A percentile compares a stretch with the other conserved stretches of the same genome.
Conservation (phyloP, 1,140 invertebrate species). For the Cydia fagiglandana region DNA sequence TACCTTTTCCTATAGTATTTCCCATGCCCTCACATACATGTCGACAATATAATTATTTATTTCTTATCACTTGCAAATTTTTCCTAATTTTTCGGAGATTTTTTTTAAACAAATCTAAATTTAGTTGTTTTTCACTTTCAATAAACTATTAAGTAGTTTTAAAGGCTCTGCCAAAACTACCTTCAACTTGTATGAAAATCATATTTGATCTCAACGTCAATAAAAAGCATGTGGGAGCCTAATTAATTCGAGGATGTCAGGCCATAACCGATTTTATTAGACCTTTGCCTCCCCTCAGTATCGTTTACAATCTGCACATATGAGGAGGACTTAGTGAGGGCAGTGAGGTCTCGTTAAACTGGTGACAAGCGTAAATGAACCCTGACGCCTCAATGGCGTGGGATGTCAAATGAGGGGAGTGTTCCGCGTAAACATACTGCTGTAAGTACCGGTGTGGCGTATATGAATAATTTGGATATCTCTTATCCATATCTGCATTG, state of each 20-base stretch:
- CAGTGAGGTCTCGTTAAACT: slow-evolving; percentile 33
- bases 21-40: too few relatives aligned
- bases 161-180: neutral
- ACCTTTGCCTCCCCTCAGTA: slow-evolving; percentile 25
- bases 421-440: slow-evolving; percentile 17
- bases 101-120: too few relatives aligned
- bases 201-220: slow-evolving; percentile 28
- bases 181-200: neutral
- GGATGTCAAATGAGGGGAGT: slow-evolving; percentile 44
- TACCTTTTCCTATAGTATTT: too few relatives aligned
- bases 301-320: neutral
- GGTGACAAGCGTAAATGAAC: slow-evolving; percentile 44
- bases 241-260: slow-evolving; percentile 46
- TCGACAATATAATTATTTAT: too few relatives aligned
- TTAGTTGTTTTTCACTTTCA: neutral
- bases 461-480: neutral
- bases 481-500: neutral
- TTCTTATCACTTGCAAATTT: too few relatives aligned
- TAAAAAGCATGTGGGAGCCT: slow-evolving; percentile 44
- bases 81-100: too few relatives aligned
- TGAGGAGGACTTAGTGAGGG: neutral
- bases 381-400: slow-evolving; percentile 49
- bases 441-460: neutral
- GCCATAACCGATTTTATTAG: slow-evolving; percentile 32
- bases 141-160: neutral